Evolutionary conservation across 2,888 invertebrate genomes (phyloP).

Genomic region (Barypeithes pellucidus): DNA sequence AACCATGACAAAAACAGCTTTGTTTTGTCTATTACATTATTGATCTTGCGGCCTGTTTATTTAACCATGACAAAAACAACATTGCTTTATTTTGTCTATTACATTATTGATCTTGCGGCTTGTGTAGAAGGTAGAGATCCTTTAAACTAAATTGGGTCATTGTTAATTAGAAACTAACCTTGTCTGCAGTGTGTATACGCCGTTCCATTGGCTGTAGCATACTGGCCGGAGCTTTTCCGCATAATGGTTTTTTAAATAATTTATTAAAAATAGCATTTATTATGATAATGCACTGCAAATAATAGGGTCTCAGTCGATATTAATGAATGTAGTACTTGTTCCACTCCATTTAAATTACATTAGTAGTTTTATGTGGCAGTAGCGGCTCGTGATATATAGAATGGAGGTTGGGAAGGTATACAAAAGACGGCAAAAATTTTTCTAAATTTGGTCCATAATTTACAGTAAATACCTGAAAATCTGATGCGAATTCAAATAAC

Average conservation of each 20-base stretch:
- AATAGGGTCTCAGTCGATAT: background rate
- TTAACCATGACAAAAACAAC: background rate
- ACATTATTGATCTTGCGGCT: conserved; percentile 5
- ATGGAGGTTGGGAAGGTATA: no score
- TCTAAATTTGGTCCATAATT: no score
- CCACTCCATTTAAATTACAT: no score
- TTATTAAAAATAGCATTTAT: background rate
- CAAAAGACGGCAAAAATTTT: no score
- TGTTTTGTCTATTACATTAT: background rate
- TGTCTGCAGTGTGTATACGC: background rate
- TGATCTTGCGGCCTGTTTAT: background rate
- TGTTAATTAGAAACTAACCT: conserved; percentile 6
- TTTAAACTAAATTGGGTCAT: conserved; percentile 11
- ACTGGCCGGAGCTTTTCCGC: background rate
- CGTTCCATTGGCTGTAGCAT: background rate
- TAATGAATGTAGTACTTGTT: background rate
- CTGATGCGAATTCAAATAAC: no score
- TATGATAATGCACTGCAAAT: background rate
- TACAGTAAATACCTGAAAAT: no score
- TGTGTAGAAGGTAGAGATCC: background rate
- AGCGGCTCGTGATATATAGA: no score
- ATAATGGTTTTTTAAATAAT: background rate
- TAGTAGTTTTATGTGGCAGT: no score
- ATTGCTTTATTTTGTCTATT: background rate
- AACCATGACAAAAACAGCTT: background rate